Base-by-base conservation (phyloP, 2,113 vertebrate genomes). In the Leptocoma aspasia region DNA sequence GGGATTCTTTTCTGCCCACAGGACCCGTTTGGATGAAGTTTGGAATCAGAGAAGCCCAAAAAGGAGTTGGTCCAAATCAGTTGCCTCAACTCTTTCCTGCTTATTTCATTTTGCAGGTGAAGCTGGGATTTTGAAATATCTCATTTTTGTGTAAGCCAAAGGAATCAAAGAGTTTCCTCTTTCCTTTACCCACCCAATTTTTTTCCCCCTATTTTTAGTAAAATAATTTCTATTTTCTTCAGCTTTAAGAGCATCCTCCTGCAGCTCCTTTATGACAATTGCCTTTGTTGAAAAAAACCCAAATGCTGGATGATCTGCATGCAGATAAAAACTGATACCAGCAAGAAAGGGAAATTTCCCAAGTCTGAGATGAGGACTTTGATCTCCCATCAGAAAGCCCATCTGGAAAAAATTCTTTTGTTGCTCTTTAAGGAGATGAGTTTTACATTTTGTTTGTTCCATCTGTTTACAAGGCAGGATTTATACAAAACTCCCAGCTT, bases 321-420 rank as follows among this genome's bases (percentile, higher is more conserved):
- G 66, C 87, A 89, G 78, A 95, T 92, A 92, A 76, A 76, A 96
- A 80, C 87, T 63, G 90, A 49, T 90, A 92, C 5, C 72, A 84
- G 89, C 68, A 47, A 69, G 75, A 73, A 95, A 85, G 63, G 89
- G 75, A 95, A 91, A 75, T 47, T 68, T 95, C 93, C 93, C 84
- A 85, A 91, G 45, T 53, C 85, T 66, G 59, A 73, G 84, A 79
- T 28, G 84, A 89, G 61, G 81, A 47, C 95, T 96, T 97, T 88
- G 93, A 96, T 95, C 91, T 96, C 77, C 63, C 94, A 95, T 87
- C 78, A 92, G 77, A 72, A 95, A 91, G 13, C 23, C 37, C 94
- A 95, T 94, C 87, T 97, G 96, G 93, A 96, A 91, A 92, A 95
- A 71, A 61, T 94, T 92, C 77, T 91, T 82, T 77, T 92, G 69